Base-by-base conservation (phyloP, 2,113 vertebrate genomes). In the Falcunculus frontatus region DNA sequence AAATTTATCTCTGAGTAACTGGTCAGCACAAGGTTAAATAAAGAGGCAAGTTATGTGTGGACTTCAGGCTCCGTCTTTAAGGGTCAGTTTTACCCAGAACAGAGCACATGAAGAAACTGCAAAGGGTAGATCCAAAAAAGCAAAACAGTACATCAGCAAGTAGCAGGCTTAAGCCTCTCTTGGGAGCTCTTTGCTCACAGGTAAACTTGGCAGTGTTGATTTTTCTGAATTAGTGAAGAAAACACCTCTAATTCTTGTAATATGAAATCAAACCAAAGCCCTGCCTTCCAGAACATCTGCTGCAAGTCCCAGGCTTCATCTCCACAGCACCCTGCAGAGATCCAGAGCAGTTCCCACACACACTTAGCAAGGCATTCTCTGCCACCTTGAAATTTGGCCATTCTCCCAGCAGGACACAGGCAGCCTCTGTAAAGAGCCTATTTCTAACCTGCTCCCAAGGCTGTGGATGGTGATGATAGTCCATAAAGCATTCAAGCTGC, bases 11-110 rank as follows among this genome's bases (percentile, higher is more conserved):
- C 49, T 50, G 41, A 52, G 29, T 67, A 88, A 90, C 64, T 90
- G 60, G 60, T 68, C 79, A 81, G 76, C n/a, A 60, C 42, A 90
- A 94, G 86, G 84, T 95, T 87, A 93, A 90, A 87, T 49, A 85
- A 84, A 92, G 55, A 80, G 4, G 13, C 30, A 85, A 80, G 22
- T 62, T 79, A 55, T 60, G 44, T 41, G 50, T 9, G 19, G 73
- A 85, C 60, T 84, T 67, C 4, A 9, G 41, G 26, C 35, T 91
- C 11, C n/a, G 32, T 94, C 64, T 55, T 84, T 42, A 47, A 60
- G 39, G 30, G 47, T 63, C 42, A 74, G 7, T 39, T 93, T 78
- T 76, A 75, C 49, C 22, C 47, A 37, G 9, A 80, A 74, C 0
- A 1, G 20, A 81, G n/a, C 25, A 55, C 49, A 52, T 2, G 2